Percentiles rank a stretch among this genome's conserved stretches.
These are phyloP conservation scores for Xiphophorus birchmanni DNA, from an alignment of 2,797 vertebrate genomes.

Conservation along the genomic window DNA sequence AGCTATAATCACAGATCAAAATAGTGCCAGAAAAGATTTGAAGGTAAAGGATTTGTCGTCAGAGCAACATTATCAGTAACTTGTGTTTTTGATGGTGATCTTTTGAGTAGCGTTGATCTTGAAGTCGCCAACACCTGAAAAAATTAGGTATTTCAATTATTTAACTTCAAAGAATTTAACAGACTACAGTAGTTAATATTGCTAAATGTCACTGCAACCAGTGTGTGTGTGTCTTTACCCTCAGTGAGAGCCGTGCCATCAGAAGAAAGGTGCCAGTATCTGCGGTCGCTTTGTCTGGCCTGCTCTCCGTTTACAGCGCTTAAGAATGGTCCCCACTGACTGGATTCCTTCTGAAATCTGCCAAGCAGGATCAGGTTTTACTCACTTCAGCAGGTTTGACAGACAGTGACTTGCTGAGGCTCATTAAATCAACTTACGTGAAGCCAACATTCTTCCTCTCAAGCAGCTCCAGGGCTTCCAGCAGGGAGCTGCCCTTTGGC, in stretches of 20 bases:
- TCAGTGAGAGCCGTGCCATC: conserved; percentile 71
- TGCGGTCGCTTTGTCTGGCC: conserved; percentile 76
- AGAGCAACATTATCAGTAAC: conserved; percentile 68
- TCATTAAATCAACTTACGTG: conserved; percentile 68
- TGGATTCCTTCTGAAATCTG: conserved; percentile 86
- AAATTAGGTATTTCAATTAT: conserved; percentile 33
- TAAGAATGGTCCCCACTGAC: conserved; percentile 87
- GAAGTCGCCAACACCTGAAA: conserved; percentile 86
- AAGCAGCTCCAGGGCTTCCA: conserved; percentile 80
- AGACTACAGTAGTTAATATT: background rate
- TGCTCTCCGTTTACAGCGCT: conserved; percentile 84
- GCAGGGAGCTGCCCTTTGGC: conserved; percentile 75
- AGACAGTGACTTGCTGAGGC: background rate
- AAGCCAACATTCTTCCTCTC: conserved; percentile 59
- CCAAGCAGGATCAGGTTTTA: conserved; percentile 10
- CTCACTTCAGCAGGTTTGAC: background rate
- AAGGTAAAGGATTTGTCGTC: background rate
- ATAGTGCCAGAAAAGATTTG: background rate
- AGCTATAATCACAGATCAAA: conserved; percentile 19
- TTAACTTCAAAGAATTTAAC: conserved; percentile 7
- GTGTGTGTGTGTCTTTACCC: conserved; percentile 71
- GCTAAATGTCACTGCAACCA: background rate
- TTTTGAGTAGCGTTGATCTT: conserved; percentile 79
- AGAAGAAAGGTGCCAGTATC: conserved; percentile 88
- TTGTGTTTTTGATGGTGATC: conserved; percentile 84